A percentile compares a stretch with the other conserved stretches of the same genome.
phyloP scores from a whole-genome alignment of 2,888 invertebrate species.

The Drosophila anomalata region DNA sequence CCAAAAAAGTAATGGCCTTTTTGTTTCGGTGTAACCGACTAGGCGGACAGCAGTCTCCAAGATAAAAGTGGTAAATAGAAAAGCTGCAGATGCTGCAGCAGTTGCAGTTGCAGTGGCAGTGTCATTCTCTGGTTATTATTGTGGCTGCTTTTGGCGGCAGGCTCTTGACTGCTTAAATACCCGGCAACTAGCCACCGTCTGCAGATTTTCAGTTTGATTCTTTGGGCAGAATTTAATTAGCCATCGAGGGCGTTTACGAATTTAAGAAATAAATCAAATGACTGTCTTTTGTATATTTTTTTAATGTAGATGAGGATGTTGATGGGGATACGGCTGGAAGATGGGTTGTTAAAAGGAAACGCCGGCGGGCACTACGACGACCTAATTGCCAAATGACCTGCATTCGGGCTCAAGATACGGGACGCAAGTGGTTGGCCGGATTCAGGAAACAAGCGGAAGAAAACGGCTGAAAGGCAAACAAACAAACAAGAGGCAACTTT shows the following conservation, averaged over 20 bases:
- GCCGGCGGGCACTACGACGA: constrained; percentile 35
- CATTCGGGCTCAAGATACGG: constrained; percentile 50
- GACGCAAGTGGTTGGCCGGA: constrained; percentile 43
- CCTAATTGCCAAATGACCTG: constrained; percentile 69
- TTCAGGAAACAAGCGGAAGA: constrained; percentile 32
- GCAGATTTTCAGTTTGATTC: constrained; percentile 42
- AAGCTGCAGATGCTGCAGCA: constrained; percentile 24
- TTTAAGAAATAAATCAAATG: constrained; percentile 56
- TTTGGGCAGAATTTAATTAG: constrained; percentile 51
- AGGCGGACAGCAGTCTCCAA: constrained; percentile 40
- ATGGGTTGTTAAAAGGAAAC: constrained; percentile 15
- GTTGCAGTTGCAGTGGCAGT: constrained; percentile 18
- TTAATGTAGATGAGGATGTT: constrained; percentile 2
- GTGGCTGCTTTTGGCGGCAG: constrained; percentile 27
- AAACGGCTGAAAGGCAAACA: constrained; percentile 17
- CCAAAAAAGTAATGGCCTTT: not conserved
- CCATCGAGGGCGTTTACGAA: constrained; percentile 41
- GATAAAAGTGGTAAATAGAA: constrained; percentile 43
- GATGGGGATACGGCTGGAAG: not conserved
- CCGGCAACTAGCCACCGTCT: constrained; percentile 26
- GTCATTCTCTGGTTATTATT: constrained; percentile 38
- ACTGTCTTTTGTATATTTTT: constrained; percentile 16
- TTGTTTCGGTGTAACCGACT: constrained; percentile 3
- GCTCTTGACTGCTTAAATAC: constrained; percentile 33
- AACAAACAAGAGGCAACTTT: constrained; percentile 41